Evolutionary conservation across 2,113 vertebrate genomes (phyloP).

Genomic region (Oncorhynchus kisutch): DNA sequence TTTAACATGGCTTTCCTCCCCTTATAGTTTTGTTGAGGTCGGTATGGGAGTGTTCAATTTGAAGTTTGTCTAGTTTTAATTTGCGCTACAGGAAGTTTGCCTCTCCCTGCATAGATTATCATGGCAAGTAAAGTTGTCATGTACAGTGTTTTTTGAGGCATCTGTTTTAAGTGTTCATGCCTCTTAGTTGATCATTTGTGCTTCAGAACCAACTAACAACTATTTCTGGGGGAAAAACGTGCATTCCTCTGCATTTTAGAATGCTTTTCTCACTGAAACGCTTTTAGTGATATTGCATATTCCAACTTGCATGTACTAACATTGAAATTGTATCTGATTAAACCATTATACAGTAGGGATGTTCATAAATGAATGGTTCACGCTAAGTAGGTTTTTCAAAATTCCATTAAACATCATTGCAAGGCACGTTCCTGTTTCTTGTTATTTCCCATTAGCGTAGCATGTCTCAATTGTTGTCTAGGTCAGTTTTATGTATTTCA

Average conservation of each 20-base stretch:
- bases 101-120: conserved; percentile 58
- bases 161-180: conserved; percentile 59
- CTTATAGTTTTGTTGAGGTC: conserved; percentile 56
- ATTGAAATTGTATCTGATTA: conserved; percentile 63
- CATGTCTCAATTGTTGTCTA: not conserved
- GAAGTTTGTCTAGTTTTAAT: conserved; percentile 48
- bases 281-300: conserved; percentile 57
- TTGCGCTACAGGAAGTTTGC: conserved; percentile 45
- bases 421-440: conserved; percentile 75
- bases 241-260: conserved; percentile 49
- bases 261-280: conserved; percentile 44
- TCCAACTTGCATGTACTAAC: conserved; percentile 78
- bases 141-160: conserved; percentile 65
- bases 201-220: conserved; percentile 48
- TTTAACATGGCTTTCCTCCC: conserved; percentile 62
- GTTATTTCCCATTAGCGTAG: conserved; percentile 54
- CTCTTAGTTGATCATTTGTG: conserved; percentile 61
- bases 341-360: conserved; percentile 63
- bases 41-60: conserved; percentile 57
- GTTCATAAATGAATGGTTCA: conserved; percentile 67
- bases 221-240: conserved; percentile 46
- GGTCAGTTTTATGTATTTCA: conserved; percentile 27
- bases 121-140: conserved; percentile 50
- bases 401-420: conserved; percentile 79
- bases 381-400: conserved; percentile 71